Conservation (phyloP, 2,797 vertebrate species). For the Pseudopleuronectes americanus region DNA sequence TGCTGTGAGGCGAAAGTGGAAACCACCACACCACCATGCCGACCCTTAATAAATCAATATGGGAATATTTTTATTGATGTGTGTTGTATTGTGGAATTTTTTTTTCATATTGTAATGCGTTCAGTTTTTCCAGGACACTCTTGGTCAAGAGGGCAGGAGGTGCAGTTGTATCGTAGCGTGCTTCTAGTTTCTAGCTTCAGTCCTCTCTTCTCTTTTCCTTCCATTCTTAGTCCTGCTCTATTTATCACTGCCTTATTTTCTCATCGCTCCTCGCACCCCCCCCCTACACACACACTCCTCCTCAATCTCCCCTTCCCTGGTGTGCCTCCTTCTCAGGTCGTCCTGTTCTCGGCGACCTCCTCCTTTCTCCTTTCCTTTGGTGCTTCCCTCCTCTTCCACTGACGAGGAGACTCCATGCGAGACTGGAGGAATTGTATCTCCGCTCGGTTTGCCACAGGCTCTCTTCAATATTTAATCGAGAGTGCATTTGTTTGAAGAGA, state of each 20-base stretch:
- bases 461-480: constrained; percentile 84
- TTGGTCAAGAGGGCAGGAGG: no score
- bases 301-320: constrained; percentile 6
- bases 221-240: constrained; percentile 11
- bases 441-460: constrained; percentile 65
- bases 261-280: neutral
- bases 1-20: neutral
- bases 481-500: constrained; percentile 80
- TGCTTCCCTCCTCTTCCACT: constrained; percentile 5
- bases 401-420: constrained; percentile 42
- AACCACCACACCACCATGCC: no score
- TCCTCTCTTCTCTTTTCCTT: constrained; percentile 11
- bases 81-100: no score
- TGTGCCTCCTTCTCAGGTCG: constrained; percentile 13
- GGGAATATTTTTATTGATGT: no score
- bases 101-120: neutral
- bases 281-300: neutral
- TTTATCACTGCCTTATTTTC: neutral
- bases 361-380: neutral
- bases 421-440: constrained; percentile 66
- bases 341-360: constrained; percentile 9
- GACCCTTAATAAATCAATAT: no score
- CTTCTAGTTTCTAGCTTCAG: constrained; percentile 7
- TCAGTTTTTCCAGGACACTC: no score
- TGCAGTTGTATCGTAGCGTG: constrained; percentile 8